Conservation (phyloP, 53 echinoderm and acorn worm species). For the Echinarachnius parma region DNA sequence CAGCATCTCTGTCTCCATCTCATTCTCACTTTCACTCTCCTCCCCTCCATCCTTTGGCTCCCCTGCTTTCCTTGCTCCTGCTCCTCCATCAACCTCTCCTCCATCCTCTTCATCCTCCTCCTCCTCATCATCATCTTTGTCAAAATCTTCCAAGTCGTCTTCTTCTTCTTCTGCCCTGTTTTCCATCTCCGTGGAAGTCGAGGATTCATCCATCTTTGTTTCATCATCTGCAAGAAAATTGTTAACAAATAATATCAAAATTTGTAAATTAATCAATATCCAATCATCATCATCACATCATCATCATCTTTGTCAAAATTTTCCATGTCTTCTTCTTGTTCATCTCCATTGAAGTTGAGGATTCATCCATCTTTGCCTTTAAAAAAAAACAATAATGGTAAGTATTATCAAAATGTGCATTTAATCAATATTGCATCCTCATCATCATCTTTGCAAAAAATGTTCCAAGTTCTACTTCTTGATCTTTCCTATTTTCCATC, state of each 20-base stretch:
- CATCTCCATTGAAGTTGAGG: too few species aligned
- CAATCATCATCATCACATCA: not conserved
- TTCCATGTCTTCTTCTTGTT: not conserved
- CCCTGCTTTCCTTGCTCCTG: not conserved
- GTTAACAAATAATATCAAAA: not conserved
- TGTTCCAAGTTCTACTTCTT: too few species aligned
- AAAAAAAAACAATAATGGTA: too few species aligned
- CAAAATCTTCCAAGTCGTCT: not conserved
- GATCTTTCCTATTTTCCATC: not conserved
- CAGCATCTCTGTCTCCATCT: constrained; percentile 28
- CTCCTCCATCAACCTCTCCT: not conserved
- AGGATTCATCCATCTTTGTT: constrained; percentile 3
- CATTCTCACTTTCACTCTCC: constrained; percentile 34
- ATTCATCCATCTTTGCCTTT: too few species aligned
- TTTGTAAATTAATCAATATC: too few species aligned
- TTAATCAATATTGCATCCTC: too few species aligned
- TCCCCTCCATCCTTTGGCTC: not conserved
- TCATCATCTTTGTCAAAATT: not conserved
- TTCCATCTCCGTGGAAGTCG: not conserved
- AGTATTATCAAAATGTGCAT: too few species aligned
- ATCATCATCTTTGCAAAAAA: not conserved
- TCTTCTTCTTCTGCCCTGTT: not conserved
- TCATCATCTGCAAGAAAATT: not conserved
- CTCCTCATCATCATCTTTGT: not conserved
- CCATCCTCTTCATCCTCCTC: not conserved